A percentile compares a stretch with the other conserved stretches of the same genome.
These are phyloP conservation scores for Archilochus colubris DNA, from an alignment of 2,113 vertebrate genomes.

Conservation along the genomic window DNA sequence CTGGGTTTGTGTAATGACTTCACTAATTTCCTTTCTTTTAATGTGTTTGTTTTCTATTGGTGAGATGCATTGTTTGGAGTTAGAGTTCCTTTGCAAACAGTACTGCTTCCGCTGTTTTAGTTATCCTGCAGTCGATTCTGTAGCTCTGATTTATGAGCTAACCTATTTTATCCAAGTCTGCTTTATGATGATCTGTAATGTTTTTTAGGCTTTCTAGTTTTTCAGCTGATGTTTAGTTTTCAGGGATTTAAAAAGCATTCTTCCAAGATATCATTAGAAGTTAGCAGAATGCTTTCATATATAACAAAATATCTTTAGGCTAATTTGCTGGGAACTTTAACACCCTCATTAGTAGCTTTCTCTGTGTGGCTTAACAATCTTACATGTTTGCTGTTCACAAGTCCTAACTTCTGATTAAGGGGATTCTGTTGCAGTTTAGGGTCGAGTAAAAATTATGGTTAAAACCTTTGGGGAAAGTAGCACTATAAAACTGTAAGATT, in stretches of 20 bases:
- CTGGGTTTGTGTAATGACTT: constrained; percentile 75
- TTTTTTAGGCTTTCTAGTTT: constrained; percentile 8
- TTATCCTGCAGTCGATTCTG: constrained; percentile 45
- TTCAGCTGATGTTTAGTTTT: constrained; percentile 37
- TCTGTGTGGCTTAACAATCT: not conserved
- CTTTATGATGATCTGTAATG: constrained; percentile 30
- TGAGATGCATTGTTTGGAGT: constrained; percentile 68
- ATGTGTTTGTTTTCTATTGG: constrained; percentile 74
- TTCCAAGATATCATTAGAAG: constrained; percentile 43
- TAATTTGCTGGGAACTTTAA: constrained; percentile 25
- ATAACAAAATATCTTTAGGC: constrained; percentile 30
- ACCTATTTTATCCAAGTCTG: constrained; percentile 38
- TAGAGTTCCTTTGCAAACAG: constrained; percentile 71
- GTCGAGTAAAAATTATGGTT: not conserved
- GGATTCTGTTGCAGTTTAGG: not conserved
- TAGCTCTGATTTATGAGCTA: constrained; percentile 61
- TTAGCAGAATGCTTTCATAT: not conserved
- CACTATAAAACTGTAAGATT: not conserved
- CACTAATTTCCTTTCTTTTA: constrained; percentile 80
- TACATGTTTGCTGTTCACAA: not conserved
- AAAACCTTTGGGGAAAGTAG: not conserved
- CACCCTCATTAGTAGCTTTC: not conserved
- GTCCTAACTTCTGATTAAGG: not conserved
- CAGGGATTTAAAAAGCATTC: not conserved
- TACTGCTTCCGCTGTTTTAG: constrained; percentile 61